phyloP scores from a whole-genome alignment of 2,113 vertebrate genomes.

The Mus spicilegus region DNA sequence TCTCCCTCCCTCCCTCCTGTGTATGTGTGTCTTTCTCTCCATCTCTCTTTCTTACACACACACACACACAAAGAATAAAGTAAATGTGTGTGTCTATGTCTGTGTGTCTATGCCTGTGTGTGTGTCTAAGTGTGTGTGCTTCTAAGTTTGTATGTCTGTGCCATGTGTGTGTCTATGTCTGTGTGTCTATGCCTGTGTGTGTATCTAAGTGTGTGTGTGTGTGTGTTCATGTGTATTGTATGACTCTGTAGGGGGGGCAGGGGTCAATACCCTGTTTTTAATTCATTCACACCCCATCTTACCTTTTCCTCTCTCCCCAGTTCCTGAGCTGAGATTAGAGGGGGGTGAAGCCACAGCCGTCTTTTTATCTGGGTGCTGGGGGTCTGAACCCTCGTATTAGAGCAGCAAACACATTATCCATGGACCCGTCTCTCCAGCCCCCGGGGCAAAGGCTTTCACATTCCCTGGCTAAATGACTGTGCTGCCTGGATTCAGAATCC shows the following conservation, averaged over 20 bases:
- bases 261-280: not conserved
- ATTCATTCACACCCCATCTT: not conserved
- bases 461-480: not conserved
- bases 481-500: not conserved
- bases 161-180: not conserved
- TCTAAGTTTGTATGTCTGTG: not conserved
- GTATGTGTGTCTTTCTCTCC: not conserved
- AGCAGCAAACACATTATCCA: not conserved
- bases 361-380: not conserved
- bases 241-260: not conserved
- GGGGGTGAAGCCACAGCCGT: too few relatives aligned
- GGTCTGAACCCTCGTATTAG: not conserved
- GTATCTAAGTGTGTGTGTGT: not conserved
- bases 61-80: not conserved
- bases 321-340: not conserved
- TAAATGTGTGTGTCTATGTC: not conserved
- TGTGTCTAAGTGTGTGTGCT: not conserved
- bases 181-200: not conserved
- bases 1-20: not conserved
- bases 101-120: not conserved
- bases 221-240: not conserved
- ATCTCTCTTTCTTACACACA: not conserved
- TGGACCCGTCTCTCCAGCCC: not conserved
- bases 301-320: not conserved
- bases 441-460: not conserved